Evolutionary conservation across 2,113 vertebrate species (phyloP).

Genomic region (Anas platyrhynchos): DNA sequence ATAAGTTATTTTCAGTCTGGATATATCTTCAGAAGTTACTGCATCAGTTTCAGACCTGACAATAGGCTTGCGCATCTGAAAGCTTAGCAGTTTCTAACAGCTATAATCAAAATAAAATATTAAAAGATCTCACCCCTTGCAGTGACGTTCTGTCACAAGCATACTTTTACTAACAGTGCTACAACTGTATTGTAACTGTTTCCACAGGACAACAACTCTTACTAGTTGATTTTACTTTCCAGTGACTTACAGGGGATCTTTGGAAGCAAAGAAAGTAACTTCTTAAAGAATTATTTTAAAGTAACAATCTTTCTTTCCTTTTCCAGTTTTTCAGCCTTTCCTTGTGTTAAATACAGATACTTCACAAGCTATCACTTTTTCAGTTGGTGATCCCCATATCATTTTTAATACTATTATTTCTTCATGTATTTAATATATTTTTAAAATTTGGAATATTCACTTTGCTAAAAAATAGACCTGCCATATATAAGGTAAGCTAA

Average conservation of each 20-base stretch:
- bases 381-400: fast-evolving
- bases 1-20: background rate
- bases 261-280: background rate
- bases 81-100: background rate
- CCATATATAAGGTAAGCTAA: background rate
- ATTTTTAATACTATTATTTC: background rate
- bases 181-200: background rate
- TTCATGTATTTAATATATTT: background rate
- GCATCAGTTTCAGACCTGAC: background rate
- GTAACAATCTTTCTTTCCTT: background rate
- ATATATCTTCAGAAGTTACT: background rate
- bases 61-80: background rate
- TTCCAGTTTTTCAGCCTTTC: background rate
- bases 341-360: background rate
- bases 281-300: background rate
- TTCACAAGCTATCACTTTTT: background rate
- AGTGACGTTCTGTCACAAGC: background rate
- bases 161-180: background rate
- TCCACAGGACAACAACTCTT: background rate
- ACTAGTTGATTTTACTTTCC: background rate
- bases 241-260: fast-evolving
- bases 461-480: background rate
- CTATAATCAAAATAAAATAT: background rate
- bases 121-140: background rate
- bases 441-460: background rate